Percentiles rank a stretch among this genome's conserved stretches.
Conservation (phyloP, 2,888 invertebrate species). For the Cerceris rybyensis region DNA sequence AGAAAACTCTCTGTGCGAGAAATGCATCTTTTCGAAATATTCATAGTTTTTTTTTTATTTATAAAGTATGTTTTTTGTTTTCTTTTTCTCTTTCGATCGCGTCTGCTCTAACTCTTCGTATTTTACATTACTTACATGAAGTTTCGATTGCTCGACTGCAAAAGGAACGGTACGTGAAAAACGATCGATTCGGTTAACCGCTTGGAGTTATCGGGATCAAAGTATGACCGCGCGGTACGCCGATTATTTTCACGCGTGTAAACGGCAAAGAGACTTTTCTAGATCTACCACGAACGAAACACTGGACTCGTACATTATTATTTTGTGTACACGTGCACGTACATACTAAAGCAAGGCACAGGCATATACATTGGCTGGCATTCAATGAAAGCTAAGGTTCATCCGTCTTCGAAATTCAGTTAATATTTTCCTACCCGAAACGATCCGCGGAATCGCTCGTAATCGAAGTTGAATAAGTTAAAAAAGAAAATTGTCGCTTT, state of each 20-base stretch:
- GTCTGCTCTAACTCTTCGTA: slow-evolving; percentile 42
- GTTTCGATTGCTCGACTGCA: slow-evolving; percentile 31
- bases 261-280: slow-evolving; percentile 27
- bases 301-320: slow-evolving; percentile 16
- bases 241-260: slow-evolving; percentile 42
- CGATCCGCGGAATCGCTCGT: slow-evolving; percentile 41
- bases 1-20: not conserved
- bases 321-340: slow-evolving; percentile 42
- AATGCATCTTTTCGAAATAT: slow-evolving; percentile 39
- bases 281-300: slow-evolving; percentile 36
- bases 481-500: slow-evolving; percentile 57
- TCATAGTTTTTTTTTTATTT: slow-evolving; percentile 51
- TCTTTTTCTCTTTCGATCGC: slow-evolving; percentile 5
- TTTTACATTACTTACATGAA: slow-evolving; percentile 66
- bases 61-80: slow-evolving; percentile 50
- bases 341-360: slow-evolving; percentile 65
- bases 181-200: slow-evolving; percentile 1
- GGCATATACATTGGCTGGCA: slow-evolving; percentile 55
- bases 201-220: slow-evolving; percentile 22
- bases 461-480: slow-evolving; percentile 67
- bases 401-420: slow-evolving; percentile 41
- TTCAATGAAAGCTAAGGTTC: slow-evolving; percentile 56
- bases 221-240: slow-evolving; percentile 33
- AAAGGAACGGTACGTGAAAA: slow-evolving; percentile 27
- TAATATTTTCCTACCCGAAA: slow-evolving; percentile 37